phyloP scores from a whole-genome alignment of 2,797 vertebrate genomes.

The Pangasius larnaudii region DNA sequence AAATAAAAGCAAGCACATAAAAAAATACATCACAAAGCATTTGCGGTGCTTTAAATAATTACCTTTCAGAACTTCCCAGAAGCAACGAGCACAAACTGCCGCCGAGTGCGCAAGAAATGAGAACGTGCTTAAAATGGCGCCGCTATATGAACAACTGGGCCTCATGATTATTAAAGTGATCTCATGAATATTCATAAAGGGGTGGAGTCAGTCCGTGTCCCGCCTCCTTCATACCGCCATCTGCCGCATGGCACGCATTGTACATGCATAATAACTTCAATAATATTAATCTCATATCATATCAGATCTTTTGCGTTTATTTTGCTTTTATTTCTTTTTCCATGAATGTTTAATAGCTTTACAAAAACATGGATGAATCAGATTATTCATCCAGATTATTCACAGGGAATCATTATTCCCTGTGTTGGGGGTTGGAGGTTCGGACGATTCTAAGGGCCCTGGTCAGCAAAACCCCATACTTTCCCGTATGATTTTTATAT shows the following conservation, averaged over 20 bases:
- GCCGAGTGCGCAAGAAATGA: background rate
- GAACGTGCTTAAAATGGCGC: constrained; percentile 12
- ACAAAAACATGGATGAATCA: too few relatives aligned
- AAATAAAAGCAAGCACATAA: background rate
- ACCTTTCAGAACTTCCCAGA: background rate
- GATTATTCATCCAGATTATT: too few relatives aligned
- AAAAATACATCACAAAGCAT: too few relatives aligned
- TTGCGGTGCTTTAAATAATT: background rate
- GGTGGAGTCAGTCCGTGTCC: background rate
- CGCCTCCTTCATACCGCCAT: constrained; percentile 9
- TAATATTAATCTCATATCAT: background rate
- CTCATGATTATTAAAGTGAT: background rate
- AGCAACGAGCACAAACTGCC: background rate
- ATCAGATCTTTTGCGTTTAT: background rate
- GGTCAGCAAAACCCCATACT: too few relatives aligned
- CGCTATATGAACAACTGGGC: constrained; percentile 4
- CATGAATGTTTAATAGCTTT: background rate
- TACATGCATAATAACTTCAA: too few relatives aligned
- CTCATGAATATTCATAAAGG: constrained; percentile 10
- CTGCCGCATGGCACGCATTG: background rate
- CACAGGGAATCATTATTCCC: too few relatives aligned
- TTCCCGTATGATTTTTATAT: too few relatives aligned
- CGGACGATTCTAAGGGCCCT: too few relatives aligned
- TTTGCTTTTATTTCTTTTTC: background rate
- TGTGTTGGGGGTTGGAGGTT: too few relatives aligned